A percentile compares a stretch with the other conserved stretches of the same genome.
Conservation (phyloP, 2,113 vertebrate genomes). For the Osmerus mordax region DNA sequence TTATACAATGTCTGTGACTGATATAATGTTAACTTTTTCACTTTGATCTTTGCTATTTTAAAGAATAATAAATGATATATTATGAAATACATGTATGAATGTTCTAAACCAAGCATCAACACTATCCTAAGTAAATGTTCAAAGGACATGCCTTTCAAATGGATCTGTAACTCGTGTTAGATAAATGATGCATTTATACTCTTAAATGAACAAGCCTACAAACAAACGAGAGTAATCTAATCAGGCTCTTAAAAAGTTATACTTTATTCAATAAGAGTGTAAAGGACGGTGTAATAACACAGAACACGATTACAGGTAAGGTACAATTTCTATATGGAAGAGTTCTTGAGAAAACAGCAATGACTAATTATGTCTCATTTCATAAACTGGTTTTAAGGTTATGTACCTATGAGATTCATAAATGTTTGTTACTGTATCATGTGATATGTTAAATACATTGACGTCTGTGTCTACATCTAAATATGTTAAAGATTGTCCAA, state of each 20-base stretch:
- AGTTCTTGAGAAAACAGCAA: constrained; percentile 31
- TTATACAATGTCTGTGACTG: constrained; percentile 43
- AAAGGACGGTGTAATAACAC: constrained; percentile 61
- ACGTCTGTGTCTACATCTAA: constrained; percentile 50
- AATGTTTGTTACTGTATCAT: constrained; percentile 18
- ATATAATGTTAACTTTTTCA: constrained; percentile 53
- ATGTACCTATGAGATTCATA: constrained; percentile 24
- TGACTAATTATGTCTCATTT: constrained; percentile 12
- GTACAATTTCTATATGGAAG: constrained; percentile 48
- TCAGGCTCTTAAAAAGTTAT: constrained; percentile 49
- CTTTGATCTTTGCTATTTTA: constrained; percentile 61
- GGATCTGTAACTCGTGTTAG: too few species aligned
- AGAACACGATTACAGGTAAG: constrained; percentile 52
- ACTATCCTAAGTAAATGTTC: too few species aligned
- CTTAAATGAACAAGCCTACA: background rate
- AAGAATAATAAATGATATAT: constrained; percentile 59
- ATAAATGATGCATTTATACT: too few species aligned
- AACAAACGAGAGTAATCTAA: constrained; percentile 20
- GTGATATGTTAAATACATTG: constrained; percentile 47
- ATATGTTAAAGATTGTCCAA: constrained; percentile 59
- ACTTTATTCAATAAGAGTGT: constrained; percentile 63
- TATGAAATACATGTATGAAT: constrained; percentile 26
- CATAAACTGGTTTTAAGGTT: constrained; percentile 17
- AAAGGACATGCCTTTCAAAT: too few species aligned
- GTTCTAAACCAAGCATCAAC: background rate